phyloP scores from a whole-genome alignment of 1,140 invertebrate species.

The Pseudachorutes palmiensis region DNA sequence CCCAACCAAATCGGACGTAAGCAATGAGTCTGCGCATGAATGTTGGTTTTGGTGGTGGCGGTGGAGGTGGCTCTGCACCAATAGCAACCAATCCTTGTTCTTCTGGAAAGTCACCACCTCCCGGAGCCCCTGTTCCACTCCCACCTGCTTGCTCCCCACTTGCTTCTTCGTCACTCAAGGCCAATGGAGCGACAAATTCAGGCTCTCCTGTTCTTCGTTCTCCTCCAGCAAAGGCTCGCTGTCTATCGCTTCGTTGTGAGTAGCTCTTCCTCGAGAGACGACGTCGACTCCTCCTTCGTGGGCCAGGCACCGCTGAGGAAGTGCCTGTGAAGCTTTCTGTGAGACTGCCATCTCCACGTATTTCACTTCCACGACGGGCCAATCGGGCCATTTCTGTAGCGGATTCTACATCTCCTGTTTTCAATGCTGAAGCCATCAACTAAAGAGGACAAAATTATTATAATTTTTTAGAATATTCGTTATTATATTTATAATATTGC shows the following conservation, averaged over 20 bases:
- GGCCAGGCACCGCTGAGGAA: background rate
- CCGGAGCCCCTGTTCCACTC: conserved; percentile 26
- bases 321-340: conserved; percentile 23
- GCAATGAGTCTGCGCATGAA: conserved; percentile 33
- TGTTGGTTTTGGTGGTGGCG: conserved; percentile 18
- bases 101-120: conserved; percentile 23
- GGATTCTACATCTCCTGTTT: conserved; percentile 61
- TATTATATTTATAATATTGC: too few species aligned
- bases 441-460: conserved; percentile 45
- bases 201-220: background rate
- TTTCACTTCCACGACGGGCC: conserved; percentile 37
- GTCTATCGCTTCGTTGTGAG: conserved; percentile 25
- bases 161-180: conserved; percentile 8
- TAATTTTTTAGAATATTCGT: too few species aligned
- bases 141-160: conserved; percentile 19
- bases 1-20: conserved; percentile 54
- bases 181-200: conserved; percentile 3
- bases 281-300: conserved; percentile 24
- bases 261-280: conserved; percentile 28
- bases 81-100: background rate
- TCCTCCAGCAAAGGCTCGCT: background rate
- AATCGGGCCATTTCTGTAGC: conserved; percentile 52
- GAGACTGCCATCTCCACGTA: conserved; percentile 24
- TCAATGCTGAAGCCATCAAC: conserved; percentile 69
- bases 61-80: conserved; percentile 1